Conservation (phyloP, 2,888 invertebrate species). For the Schrankia costaestrigalis region DNA sequence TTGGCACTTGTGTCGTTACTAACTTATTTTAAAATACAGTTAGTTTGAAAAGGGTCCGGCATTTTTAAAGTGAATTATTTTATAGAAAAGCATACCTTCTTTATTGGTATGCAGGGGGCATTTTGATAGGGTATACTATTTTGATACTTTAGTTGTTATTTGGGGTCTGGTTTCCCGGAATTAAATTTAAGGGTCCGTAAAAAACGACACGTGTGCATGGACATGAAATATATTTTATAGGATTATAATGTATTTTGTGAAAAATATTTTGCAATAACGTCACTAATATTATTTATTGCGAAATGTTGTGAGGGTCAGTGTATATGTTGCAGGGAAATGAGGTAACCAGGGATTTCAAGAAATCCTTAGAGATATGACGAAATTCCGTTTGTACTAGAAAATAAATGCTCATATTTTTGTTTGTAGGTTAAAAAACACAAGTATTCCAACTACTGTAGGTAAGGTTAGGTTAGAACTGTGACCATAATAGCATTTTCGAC, state of each 20-base stretch:
- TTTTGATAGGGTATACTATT: conserved; percentile 18
- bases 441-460: no score
- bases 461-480: no score
- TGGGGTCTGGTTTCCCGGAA: conserved; percentile 14
- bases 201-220: conserved; percentile 22
- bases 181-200: conserved; percentile 23
- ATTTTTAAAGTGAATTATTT: conserved; percentile 54
- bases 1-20: conserved; percentile 4
- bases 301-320: not conserved
- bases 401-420: no score
- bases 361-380: no score
- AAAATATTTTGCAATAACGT: not conserved
- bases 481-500: no score
- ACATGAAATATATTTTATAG: conserved; percentile 27
- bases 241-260: conserved; percentile 3
- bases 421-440: no score
- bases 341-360: no score
- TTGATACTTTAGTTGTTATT: conserved; percentile 20
- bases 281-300: not conserved
- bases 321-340: no score
- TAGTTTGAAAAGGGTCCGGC: conserved; percentile 43
- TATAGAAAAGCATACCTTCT: conserved; percentile 35
- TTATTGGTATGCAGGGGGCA: conserved; percentile 17
- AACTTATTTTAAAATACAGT: conserved; percentile 11
- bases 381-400: no score